These are phyloP conservation scores for Tenthredo distinguenda DNA, from an alignment of 2,888 invertebrate species.

Conservation along the genomic window DNA sequence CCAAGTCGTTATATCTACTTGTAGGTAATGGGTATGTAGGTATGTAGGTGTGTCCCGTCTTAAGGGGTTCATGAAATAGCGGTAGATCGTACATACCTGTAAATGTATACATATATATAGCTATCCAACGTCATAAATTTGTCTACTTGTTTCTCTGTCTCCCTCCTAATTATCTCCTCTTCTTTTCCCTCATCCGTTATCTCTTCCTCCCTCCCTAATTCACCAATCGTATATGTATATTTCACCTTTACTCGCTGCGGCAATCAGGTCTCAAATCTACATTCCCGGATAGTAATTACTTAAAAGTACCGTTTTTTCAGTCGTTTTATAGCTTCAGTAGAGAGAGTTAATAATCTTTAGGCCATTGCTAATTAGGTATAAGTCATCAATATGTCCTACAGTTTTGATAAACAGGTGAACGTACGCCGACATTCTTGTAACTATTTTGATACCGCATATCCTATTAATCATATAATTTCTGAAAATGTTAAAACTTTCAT, in stretches of 20 bases:
- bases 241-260: conserved; percentile 11
- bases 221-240: background rate
- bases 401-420: background rate
- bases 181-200: conserved; percentile 40
- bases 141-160: conserved; percentile 29
- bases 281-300: conserved; percentile 4
- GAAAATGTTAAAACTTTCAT: background rate
- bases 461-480: background rate
- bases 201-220: background rate
- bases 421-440: background rate
- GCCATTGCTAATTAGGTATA: background rate
- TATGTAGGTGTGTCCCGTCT: background rate
- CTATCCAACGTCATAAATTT: conserved; percentile 59
- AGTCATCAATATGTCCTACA: background rate
- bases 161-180: conserved; percentile 35
- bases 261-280: conserved; percentile 34
- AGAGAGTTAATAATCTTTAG: background rate
- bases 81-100: conserved; percentile 43
- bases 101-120: conserved; percentile 26
- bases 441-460: background rate
- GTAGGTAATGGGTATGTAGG: background rate
- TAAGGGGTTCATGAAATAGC: conserved; percentile 36
- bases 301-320: conserved; percentile 22
- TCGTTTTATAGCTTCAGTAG: conserved; percentile 15
- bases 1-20: background rate